These are phyloP conservation scores for Acrobasis consociella DNA, from an alignment of 2,888 invertebrate species.

Conservation along the genomic window DNA sequence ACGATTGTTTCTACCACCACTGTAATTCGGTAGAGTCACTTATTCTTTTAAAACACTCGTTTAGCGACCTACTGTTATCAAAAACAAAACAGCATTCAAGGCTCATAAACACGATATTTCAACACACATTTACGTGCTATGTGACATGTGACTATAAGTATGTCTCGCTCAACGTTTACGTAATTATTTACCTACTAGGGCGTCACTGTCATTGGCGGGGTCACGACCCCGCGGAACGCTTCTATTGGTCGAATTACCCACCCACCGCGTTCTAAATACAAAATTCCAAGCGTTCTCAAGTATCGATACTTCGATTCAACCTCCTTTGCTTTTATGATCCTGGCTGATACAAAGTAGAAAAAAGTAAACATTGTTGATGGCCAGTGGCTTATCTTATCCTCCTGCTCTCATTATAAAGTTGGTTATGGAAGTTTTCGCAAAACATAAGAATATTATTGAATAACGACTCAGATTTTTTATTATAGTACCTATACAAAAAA, in stretches of 20 bases:
- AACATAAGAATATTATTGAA: no score
- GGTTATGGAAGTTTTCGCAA: no score
- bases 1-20: no score
- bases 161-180: slow-evolving; percentile 31
- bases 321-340: not conserved
- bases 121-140: slow-evolving; percentile 6
- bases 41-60: not conserved
- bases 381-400: no score
- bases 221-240: slow-evolving; percentile 62
- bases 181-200: slow-evolving; percentile 56
- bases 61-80: not conserved
- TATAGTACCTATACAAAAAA: no score
- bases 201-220: slow-evolving; percentile 71
- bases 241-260: slow-evolving; percentile 55
- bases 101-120: not conserved
- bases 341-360: no score
- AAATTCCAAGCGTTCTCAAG: slow-evolving; percentile 27
- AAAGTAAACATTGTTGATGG: no score
- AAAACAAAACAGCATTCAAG: not conserved
- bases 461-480: no score
- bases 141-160: no score
- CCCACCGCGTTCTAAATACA: slow-evolving; percentile 43
- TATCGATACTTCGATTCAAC: slow-evolving; percentile 21
- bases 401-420: no score
- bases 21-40: no score